Evolutionary conservation across 2,888 invertebrate species (phyloP).

Genomic region (Nomada flava): DNA sequence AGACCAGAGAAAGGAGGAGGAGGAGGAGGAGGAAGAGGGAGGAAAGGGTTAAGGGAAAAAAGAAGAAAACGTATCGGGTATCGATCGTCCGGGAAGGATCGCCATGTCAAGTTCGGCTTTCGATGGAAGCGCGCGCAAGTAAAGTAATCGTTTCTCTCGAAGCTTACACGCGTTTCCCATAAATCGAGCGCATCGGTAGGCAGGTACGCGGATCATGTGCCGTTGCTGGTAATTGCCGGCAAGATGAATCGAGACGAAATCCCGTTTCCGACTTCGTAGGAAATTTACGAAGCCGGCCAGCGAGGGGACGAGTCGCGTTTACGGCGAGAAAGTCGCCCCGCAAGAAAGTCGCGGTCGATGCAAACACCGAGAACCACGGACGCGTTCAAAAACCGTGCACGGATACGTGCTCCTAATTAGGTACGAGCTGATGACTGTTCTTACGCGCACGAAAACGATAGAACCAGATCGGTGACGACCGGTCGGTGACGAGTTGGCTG

Average conservation of each 20-base stretch:
- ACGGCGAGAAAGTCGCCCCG: slow-evolving; percentile 76
- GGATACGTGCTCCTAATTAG: slow-evolving; percentile 70
- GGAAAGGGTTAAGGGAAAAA: slow-evolving; percentile 8
- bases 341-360: slow-evolving; percentile 68
- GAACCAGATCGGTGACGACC: slow-evolving; percentile 40
- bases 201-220: slow-evolving; percentile 71
- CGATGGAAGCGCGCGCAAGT: slow-evolving; percentile 61
- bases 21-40: neutral
- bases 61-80: slow-evolving; percentile 40
- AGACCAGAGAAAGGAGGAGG: neutral
- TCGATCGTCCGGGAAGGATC: slow-evolving; percentile 50
- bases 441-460: slow-evolving; percentile 64
- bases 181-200: slow-evolving; percentile 66
- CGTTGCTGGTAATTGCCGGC: slow-evolving; percentile 73
- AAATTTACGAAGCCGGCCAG: slow-evolving; percentile 68
- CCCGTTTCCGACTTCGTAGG: slow-evolving; percentile 72
- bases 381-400: slow-evolving; percentile 62
- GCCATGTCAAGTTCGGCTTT: slow-evolving; percentile 59
- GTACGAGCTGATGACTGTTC: slow-evolving; percentile 66
- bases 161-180: slow-evolving; percentile 65
- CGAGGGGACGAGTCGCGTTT: slow-evolving; percentile 58
- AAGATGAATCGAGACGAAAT: slow-evolving; percentile 73
- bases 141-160: slow-evolving; percentile 67
- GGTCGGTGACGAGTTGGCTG: slow-evolving; percentile 16
- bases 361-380: slow-evolving; percentile 53